phyloP scores from a whole-genome alignment of 2,797 vertebrate genomes.

The Labeo calbasu region DNA sequence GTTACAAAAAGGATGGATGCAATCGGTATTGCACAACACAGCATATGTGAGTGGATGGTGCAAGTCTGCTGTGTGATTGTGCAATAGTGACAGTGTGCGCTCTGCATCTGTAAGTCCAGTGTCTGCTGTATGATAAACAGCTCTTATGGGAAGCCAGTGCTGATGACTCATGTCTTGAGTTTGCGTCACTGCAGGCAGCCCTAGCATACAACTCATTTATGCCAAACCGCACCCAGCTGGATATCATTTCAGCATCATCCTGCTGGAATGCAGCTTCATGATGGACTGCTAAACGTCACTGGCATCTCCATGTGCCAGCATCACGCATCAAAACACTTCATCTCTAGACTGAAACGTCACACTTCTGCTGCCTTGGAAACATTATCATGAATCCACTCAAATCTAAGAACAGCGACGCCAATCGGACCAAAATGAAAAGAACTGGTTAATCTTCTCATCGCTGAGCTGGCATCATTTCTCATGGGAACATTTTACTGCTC shows the following conservation, averaged over 20 bases:
- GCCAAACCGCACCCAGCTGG: conserved; percentile 5
- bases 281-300: neutral
- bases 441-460: neutral
- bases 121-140: conserved; percentile 43
- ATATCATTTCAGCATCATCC: neutral
- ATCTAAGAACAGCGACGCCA: neutral
- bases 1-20: neutral
- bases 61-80: neutral
- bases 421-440: neutral
- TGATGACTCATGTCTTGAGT: conserved; percentile 54
- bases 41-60: neutral
- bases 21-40: neutral
- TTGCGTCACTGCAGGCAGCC: conserved; percentile 28
- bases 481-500: neutral
- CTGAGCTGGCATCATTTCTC: neutral
- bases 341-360: conserved; percentile 6
- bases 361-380: conserved; percentile 14
- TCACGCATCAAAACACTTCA: neutral
- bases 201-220: conserved; percentile 15
- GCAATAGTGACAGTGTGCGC: conserved; percentile 21
- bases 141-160: conserved; percentile 22
- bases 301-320: neutral
- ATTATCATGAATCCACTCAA: neutral
- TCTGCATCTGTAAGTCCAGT: conserved; percentile 22
- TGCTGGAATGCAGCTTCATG: neutral